These are phyloP conservation scores for Stegophylla sp. DNA, from an alignment of 2,888 invertebrate genomes.

Conservation along the genomic window DNA sequence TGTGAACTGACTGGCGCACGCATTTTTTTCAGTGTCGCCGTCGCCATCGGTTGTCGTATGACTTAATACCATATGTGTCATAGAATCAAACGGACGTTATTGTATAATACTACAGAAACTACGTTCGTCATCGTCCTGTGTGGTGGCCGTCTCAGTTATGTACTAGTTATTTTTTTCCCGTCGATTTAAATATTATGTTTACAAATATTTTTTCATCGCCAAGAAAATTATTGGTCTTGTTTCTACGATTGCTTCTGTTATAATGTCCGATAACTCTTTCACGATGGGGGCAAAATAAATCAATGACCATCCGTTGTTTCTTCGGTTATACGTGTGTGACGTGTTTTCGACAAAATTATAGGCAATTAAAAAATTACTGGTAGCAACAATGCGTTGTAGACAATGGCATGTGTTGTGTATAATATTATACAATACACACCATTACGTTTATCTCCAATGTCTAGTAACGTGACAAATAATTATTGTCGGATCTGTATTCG, in stretches of 20 bases:
- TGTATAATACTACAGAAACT: constrained; percentile 3
- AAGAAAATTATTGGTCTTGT: too few relatives aligned
- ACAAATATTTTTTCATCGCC: background rate
- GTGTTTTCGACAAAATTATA: background rate
- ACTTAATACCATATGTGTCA: background rate
- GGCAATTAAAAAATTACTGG: constrained; percentile 20
- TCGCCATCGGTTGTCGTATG: constrained; percentile 5
- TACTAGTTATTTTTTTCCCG: background rate
- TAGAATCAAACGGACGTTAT: constrained; percentile 9
- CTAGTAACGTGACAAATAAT: background rate
- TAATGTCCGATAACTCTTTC: too few relatives aligned
- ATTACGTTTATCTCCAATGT: too few relatives aligned
- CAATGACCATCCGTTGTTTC: background rate
- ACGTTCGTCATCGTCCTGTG: background rate
- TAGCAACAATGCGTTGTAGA: background rate
- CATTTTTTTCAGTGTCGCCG: background rate
- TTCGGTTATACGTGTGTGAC: background rate
- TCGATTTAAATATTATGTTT: background rate
- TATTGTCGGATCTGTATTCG: background rate
- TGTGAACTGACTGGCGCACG: background rate
- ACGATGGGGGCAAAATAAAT: background rate
- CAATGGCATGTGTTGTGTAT: constrained; percentile 9
- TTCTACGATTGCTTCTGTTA: background rate
- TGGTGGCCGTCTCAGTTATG: background rate
- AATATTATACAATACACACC: background rate